phyloP scores from a whole-genome alignment of 2,113 vertebrate species.

The Suncus etruscus region DNA sequence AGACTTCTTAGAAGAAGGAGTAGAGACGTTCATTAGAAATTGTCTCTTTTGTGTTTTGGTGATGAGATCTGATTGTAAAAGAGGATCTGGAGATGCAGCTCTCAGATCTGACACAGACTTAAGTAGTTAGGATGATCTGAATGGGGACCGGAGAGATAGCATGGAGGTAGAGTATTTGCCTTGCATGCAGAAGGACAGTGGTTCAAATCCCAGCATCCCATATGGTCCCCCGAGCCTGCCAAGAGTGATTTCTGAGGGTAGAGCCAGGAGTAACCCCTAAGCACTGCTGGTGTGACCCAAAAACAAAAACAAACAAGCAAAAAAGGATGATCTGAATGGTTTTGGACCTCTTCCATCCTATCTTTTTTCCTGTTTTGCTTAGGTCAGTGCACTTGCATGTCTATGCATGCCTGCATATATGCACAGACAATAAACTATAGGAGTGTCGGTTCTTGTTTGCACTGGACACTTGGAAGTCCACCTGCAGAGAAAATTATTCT shows the following conservation, averaged over 20 bases:
- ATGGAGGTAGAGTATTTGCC: too few relatives aligned
- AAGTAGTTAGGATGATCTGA: fast-evolving
- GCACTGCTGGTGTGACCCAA: too few relatives aligned
- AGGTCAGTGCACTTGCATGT: neutral
- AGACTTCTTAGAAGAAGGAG: conserved; percentile 7
- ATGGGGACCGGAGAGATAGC: too few relatives aligned
- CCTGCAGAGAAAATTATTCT: neutral
- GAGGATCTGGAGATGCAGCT: neutral
- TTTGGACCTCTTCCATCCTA: fast-evolving
- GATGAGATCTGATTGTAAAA: neutral
- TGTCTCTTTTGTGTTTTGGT: neutral
- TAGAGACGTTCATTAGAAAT: neutral
- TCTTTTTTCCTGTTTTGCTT: neutral
- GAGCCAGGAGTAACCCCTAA: too few relatives aligned
- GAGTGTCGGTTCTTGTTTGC: neutral
- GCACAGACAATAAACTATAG: fast-evolving
- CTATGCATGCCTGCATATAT: neutral
- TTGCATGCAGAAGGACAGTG: too few relatives aligned
- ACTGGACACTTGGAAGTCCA: too few relatives aligned
- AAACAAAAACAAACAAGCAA: too few relatives aligned
- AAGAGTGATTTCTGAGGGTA: too few relatives aligned
- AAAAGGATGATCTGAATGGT: neutral
- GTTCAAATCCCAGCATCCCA: too few relatives aligned
- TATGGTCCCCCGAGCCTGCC: too few relatives aligned
- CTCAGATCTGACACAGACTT: too few relatives aligned